Percentiles rank a stretch among this genome's conserved stretches.
These are phyloP conservation scores for Haemorhous mexicanus DNA, from an alignment of 2,113 vertebrate species.

Conservation along the genomic window DNA sequence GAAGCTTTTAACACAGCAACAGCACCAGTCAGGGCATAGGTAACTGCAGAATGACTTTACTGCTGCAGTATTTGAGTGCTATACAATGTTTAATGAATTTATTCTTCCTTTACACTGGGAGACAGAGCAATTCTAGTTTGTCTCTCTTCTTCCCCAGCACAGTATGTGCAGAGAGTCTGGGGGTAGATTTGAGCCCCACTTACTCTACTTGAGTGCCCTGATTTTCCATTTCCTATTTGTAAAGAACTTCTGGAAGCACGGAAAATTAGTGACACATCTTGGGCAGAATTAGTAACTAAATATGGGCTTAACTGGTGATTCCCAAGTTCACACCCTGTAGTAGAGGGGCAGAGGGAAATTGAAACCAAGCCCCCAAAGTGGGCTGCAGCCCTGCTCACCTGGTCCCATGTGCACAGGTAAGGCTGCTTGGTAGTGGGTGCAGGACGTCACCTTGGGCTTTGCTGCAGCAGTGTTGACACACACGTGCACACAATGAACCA, in stretches of 20 bases:
- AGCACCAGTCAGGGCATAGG: neutral
- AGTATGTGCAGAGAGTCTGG: neutral
- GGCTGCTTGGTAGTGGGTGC: accelerated
- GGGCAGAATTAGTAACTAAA: neutral
- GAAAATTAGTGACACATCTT: neutral
- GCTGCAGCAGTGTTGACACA: neutral
- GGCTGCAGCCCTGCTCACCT: neutral
- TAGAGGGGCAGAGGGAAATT: neutral
- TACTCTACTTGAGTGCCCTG: neutral
- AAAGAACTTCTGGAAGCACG: neutral
- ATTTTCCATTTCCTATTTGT: neutral
- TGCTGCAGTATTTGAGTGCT: neutral
- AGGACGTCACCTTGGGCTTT: accelerated
- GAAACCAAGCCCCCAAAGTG: neutral
- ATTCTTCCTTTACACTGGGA: accelerated
- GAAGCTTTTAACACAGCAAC: neutral
- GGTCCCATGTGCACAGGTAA: accelerated
- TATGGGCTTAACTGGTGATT: neutral
- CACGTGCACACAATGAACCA: neutral
- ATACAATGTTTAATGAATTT: neutral
- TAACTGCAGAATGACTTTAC: neutral
- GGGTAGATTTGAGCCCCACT: neutral
- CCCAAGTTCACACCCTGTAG: neutral
- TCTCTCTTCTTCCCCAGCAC: neutral
- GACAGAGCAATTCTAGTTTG: neutral